Base-by-base conservation (phyloP, 2,797 vertebrate species). In the Pteropus rufus region DNA sequence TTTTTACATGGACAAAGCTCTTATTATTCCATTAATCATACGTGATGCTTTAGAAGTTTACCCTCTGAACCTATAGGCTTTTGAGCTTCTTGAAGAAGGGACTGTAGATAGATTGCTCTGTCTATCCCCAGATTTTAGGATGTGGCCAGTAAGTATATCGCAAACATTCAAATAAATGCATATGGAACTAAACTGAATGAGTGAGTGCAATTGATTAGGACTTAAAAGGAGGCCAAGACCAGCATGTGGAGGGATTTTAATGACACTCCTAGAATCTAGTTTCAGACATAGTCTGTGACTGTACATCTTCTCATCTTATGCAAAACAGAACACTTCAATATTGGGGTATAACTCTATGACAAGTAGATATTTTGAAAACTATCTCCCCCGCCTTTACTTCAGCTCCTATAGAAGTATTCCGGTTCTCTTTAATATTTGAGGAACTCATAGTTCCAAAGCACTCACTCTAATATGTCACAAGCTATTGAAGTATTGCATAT, bases 401-500 rank as follows among this genome's bases (percentile, higher is more conserved):
- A 91, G 26, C 87, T 80, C 3, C 76, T 93, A 7, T 92, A 89
- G 2, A 62, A 81, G 26, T 83, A 92, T 83, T 92, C 46, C 58
- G 52, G 36, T 10, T 85, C 94, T 65, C 56, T 83, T 91, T 29
- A 95, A 64, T 41, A 91, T 69, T 85, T 75, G 75, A 92, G 49
- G 56, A 94, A 95, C 60, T 92, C 85, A 88, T 70, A 80, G 77
- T 93, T 97, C 90, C 79, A 54, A 93, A 76, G 67, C 80, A 96
- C 58, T 85, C 56, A 93, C 60, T 97, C 39, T 41, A 96, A 84
- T 69, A 84, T 76, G 69, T 96, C 2, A 0, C 85, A 97, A 96
- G 41, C 49, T 82, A 96, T 19, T 95, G 91, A 97, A 90, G 58
- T 87, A 73, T 92, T 96, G 64, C 88, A 96, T 81, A 85, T 75